Evolutionary conservation across 2,113 vertebrate genomes (phyloP), one percentile per base, ranked within the genome.

Genomic region (Heterochromis multidens): DNA sequence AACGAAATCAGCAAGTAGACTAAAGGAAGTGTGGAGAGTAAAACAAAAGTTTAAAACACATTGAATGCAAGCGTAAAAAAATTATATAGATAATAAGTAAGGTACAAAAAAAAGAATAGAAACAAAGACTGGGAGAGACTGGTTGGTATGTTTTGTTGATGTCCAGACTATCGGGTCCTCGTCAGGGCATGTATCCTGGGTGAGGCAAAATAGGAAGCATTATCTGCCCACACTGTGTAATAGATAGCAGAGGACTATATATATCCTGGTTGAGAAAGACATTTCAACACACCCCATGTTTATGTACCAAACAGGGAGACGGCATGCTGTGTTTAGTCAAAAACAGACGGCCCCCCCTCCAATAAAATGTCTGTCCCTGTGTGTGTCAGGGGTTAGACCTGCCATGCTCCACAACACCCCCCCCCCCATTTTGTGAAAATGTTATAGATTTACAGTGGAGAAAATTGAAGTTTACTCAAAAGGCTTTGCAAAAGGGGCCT

Each of bases 241-340:
- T 84, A 59, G 94, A 94, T 94, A 95, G 85, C 62, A 62, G 54
- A 3, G 25, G 67, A 82, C 95, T 95, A 95, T 90, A 89, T 94
- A 94, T 95, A 96, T 78, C 83, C 79, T 61, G 21, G 63, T 88
- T 88, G 86, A 94, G 91, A 93, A 85, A 94, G 87, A 91, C 93
- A 88, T 79, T 83, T 91, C 88, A 87, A 87, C 89, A 84, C 70
- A 78, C 58, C 80, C 82, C 49, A 52, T 87, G 91, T 88, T 77
- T 81, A 82, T 85, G 83, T 59, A 89, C 87, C 63, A 77, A 46
- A 65, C 65, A 76, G 80, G 72, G 65, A 85, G 61, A 79, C 81
- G 46, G 84, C 79, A 81, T 61, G 60, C 82, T 65, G 63, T 77
- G 80, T 85, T 83, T 54, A 79, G 35, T 81, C 1, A 56, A 91